Evolutionary conservation across 1,140 invertebrate species (phyloP), one percentile per base, ranked within the genome.

Genomic region (Drosophila triauraria): DNA sequence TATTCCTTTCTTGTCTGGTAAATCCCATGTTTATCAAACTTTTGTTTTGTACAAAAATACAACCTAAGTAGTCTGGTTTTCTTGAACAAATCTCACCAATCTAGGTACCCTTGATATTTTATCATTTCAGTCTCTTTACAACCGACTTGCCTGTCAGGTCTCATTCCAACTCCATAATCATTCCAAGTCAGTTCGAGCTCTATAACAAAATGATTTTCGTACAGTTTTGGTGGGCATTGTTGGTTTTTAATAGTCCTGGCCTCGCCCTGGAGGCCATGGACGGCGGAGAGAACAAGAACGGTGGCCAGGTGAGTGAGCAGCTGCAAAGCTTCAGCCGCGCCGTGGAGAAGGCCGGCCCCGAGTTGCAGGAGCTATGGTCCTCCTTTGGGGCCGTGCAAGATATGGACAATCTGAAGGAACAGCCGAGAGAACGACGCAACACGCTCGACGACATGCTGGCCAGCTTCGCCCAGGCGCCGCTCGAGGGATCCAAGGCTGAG

Each of bases 331-430:
- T 56, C 5, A 56, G 4, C 20, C 13, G 2, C 1, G 53, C 35
- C 0, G 38, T 40, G 20, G 13, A 56, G 15, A 2, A n/a, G 13
- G 53, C 35, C 15, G 13, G 35, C 25, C 13, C 35, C 20, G 20
- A 54, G 13, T 54, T 54, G 53, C 12, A 54, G 20, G 35, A 54
- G 12, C 17, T 54, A 3, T 54, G 30, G 51, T 54, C 51, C 30
- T 53, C 50, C 51, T 38, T 23, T 0, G 51, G 32, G 1, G 32
- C 12, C 12, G 13, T 15, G 17, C 32, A 10, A 17, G 50, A 53
- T 2, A 17, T 20, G 1, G 17, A 35, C 0, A 20, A 7, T 3
- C 17, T 5, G 3, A 38, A 38, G 12, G 51, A 54, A 15, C 17
- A 38, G 3, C 0, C 7, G 2, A 23, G 51, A 8, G 17, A 38